Evolutionary conservation across 2,888 invertebrate species (phyloP), one percentile per base, ranked within the genome.

Genomic region (Zaprionus lineosus): DNA sequence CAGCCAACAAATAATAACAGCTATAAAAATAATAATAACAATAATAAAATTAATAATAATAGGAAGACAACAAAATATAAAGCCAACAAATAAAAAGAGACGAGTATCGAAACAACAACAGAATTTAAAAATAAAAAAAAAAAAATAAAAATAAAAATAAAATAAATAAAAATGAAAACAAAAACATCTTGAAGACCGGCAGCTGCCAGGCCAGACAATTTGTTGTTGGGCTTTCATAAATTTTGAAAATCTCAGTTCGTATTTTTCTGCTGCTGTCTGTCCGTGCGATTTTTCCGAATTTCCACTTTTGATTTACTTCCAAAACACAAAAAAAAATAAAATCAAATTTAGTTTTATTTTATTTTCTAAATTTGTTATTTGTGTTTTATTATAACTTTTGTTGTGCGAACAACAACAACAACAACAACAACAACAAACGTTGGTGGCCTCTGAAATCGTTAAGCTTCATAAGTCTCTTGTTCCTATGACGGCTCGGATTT

Each of bases 141-240:
- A 71, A 41, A 62, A 57, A 26, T 26, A 36, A 50, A 3, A 29
- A 29, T 18, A 31, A 36, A 2, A 44, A 21, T 21, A 21, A 21
- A 21, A 21, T 21, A 21, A 21, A 21, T 5, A 3, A 3, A 5
- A 18, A 31, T 2, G 31, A 9, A 19, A 28, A 39, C 16, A 21
- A 3, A 44, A 40, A 34, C 7, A 24, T 19, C 24, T 18, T 9
- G 26, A 31, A 50, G 51, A 75, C 55, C 70, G 65, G 65, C 72
- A 72, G 74, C 63, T 62, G 68, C 55, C 44, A 36, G 39, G 62
- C 46, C 60, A 64, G 61, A 67, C 68, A 46, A 29, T 33, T 63
- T 41, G 62, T 57, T 71, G 19, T 55, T 71, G 40, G 12, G 11
- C 21, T 62, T 53, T 50, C 40, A 57, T 39, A 43, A 60, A 57